These are phyloP conservation scores for Tympanoctomys barrerae DNA, from an alignment of 2,797 vertebrate genomes.

Conservation along the genomic window DNA sequence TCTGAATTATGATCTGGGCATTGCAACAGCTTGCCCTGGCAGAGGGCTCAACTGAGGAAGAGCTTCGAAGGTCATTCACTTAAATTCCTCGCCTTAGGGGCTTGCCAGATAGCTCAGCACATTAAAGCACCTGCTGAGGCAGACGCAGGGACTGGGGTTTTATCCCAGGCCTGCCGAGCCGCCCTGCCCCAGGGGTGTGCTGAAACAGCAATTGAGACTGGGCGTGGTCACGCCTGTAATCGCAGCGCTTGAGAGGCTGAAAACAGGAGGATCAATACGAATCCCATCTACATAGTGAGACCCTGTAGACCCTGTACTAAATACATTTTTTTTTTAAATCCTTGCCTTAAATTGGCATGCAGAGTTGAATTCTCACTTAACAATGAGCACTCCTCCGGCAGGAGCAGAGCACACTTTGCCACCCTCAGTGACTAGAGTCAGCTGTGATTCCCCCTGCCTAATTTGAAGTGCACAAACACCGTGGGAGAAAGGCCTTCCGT, in stretches of 20 bases:
- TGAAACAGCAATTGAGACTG: too few species aligned
- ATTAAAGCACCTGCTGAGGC: too few species aligned
- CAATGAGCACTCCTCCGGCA: background rate
- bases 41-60: background rate
- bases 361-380: background rate
- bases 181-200: too few species aligned
- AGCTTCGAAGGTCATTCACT: slow-evolving; percentile 60
- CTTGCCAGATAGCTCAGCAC: too few species aligned
- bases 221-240: too few species aligned
- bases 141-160: too few species aligned
- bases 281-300: too few species aligned
- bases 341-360: background rate
- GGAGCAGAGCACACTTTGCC: background rate
- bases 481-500: fast-evolving
- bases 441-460: background rate
- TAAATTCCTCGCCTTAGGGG: slow-evolving; percentile 43
- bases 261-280: too few species aligned
- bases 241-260: too few species aligned
- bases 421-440: background rate
- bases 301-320: too few species aligned
- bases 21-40: background rate
- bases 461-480: too few species aligned
- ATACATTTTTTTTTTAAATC: slow-evolving; percentile 11
- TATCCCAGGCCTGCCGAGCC: too few species aligned
- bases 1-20: background rate